Evolutionary conservation across 2,113 vertebrate species (phyloP).

Genomic region (Lasiurus cinereus): DNA sequence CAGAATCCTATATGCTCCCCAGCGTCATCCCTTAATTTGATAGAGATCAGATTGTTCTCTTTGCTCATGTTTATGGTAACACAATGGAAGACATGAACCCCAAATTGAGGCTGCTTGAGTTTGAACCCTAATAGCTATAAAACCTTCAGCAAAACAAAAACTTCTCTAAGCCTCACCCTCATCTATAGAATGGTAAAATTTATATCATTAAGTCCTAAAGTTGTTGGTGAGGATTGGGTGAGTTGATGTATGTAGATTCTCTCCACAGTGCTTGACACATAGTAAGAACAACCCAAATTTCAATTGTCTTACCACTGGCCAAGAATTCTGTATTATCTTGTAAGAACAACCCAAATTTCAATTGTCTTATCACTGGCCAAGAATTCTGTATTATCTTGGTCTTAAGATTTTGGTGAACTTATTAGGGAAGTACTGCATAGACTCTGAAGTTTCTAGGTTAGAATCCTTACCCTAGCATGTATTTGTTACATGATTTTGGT

Average conservation of each 20-base stretch:
- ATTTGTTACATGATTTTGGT: not conserved
- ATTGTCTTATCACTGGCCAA: not conserved
- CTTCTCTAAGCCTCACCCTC: not conserved
- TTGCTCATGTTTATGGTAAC: not conserved
- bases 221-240: not conserved
- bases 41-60: not conserved
- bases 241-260: not conserved
- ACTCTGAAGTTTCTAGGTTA: not conserved
- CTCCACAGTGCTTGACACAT: fast-evolving
- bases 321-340: not conserved
- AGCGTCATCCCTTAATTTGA: not conserved
- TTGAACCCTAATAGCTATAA: not conserved
- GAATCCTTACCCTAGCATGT: not conserved
- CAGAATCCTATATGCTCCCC: not conserved
- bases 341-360: not conserved
- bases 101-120: not conserved
- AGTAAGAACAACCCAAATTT: not conserved
- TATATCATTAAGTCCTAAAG: not conserved
- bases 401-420: not conserved
- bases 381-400: not conserved
- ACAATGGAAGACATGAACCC: not conserved
- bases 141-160: not conserved
- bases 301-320: not conserved
- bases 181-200: not conserved
- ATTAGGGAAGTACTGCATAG: not conserved